Evolutionary conservation across 2,888 invertebrate genomes (phyloP).

Genomic region (Sacculina carcini): DNA sequence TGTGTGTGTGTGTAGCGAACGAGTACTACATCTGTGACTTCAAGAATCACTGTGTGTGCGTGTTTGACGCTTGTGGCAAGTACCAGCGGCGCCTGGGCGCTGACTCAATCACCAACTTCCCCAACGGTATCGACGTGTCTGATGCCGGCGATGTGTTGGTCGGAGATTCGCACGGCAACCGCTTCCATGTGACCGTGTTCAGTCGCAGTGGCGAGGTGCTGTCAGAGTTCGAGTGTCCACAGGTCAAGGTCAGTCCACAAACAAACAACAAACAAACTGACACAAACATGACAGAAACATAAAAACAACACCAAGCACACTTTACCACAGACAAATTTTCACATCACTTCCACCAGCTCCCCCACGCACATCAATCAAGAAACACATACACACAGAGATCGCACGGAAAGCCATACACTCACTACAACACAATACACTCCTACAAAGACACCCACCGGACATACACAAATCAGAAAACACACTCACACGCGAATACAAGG

Average conservation of each 20-base stretch:
- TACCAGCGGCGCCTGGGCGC: conserved; percentile 80
- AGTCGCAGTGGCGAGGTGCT: conserved; percentile 59
- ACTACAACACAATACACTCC: no score
- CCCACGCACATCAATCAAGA: no score
- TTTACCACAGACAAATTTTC: no score
- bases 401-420: no score
- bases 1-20: conserved; percentile 30
- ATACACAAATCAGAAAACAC: no score
- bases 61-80: conserved; percentile 72
- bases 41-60: conserved; percentile 90
- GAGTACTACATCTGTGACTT: conserved; percentile 93
- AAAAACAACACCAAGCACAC: no score
- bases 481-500: no score
- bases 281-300: no score
- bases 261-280: no score
- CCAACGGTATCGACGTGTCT: conserved; percentile 91
- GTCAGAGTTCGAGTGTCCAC: conserved; percentile 86
- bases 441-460: no score
- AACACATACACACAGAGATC: no score
- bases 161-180: conserved; percentile 89
- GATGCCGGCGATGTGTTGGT: conserved; percentile 88
- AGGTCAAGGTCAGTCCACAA: conserved; percentile 50
- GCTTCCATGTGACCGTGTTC: conserved; percentile 90
- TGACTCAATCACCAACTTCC: conserved; percentile 85
- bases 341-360: no score